Percentiles rank a stretch among this genome's conserved stretches.
phyloP scores from a whole-genome alignment of 35 echinoderm and acorn worm genomes.

The Eucidaris tribuloides region DNA sequence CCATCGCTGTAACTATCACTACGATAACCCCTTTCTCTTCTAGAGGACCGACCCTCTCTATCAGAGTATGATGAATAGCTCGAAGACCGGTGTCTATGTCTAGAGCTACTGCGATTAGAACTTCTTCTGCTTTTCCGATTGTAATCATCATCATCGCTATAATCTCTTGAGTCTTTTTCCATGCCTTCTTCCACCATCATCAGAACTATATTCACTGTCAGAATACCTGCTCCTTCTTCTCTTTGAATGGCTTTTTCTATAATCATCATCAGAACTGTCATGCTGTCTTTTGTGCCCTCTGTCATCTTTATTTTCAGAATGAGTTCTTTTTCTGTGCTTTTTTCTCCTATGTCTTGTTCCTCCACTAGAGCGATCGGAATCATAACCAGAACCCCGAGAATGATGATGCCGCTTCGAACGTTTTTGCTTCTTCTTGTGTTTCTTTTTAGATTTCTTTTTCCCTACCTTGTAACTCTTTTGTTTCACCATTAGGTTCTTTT shows the following conservation, averaged over 20 bases:
- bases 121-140: constrained; percentile 30
- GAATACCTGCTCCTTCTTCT: constrained; percentile 41
- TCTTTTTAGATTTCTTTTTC: constrained; percentile 22
- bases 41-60: constrained; percentile 46
- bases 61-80: constrained; percentile 46
- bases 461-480: background rate
- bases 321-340: constrained; percentile 14
- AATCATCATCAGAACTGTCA: constrained; percentile 61
- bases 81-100: constrained; percentile 42
- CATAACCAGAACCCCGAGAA: constrained; percentile 21
- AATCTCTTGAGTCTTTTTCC: constrained; percentile 17
- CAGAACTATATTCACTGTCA: constrained; percentile 71
- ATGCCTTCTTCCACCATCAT: constrained; percentile 71
- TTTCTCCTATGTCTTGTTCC: constrained; percentile 37
- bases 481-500: background rate
- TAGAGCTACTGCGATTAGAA: constrained; percentile 56
- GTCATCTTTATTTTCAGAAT: constrained; percentile 20
- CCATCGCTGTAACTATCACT: constrained; percentile 44
- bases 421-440: constrained; percentile 37
- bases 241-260: constrained; percentile 49
- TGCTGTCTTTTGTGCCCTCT: constrained; percentile 33
- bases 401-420: constrained; percentile 15
- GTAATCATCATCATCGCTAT: constrained; percentile 45
- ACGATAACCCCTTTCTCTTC: constrained; percentile 63
- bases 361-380: constrained; percentile 20